Percentiles rank a stretch among this genome's conserved stretches.
Conservation (phyloP, 2,113 vertebrate species). For the Otocyon megalotis region DNA sequence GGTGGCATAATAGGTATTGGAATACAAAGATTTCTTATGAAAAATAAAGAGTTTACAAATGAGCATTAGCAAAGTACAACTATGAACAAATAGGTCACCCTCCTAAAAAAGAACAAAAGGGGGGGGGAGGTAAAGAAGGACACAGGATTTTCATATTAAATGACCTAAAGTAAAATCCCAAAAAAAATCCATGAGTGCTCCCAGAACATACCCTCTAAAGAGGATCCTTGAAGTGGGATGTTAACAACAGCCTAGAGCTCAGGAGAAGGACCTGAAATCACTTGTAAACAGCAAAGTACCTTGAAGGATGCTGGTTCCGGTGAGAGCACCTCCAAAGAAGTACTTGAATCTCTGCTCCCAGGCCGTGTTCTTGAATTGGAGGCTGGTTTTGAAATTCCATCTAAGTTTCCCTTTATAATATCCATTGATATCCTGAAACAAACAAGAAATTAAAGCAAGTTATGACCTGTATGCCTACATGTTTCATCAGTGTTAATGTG, state of each 20-base stretch:
- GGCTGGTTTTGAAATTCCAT: conserved; percentile 89
- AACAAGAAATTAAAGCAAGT: conserved; percentile 49
- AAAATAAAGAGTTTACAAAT: not conserved
- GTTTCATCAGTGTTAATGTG: not conserved
- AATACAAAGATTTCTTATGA: conserved; percentile 23
- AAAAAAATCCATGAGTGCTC: not conserved
- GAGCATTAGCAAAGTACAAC: not conserved
- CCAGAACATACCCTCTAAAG: not conserved
- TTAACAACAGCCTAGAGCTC: not conserved
- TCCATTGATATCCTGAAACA: conserved; percentile 86
- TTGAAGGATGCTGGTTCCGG: conserved; percentile 83
- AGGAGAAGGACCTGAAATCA: not conserved
- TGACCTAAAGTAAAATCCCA: conserved; percentile 22
- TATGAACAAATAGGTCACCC: not conserved
- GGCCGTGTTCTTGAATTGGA: conserved; percentile 83
- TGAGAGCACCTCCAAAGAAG: conserved; percentile 88
- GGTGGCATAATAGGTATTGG: not conserved
- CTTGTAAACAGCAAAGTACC: conserved; percentile 85
- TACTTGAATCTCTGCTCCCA: conserved; percentile 84
- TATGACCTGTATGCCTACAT: not conserved
- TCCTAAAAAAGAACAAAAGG: not conserved
- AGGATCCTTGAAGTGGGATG: not conserved
- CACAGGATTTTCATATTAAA: not conserved
- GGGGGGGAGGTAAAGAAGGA: not conserved
- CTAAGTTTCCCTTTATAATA: conserved; percentile 88